Base-by-base conservation (phyloP, 1,140 invertebrate genomes). In the Tetragonula clypearis region DNA sequence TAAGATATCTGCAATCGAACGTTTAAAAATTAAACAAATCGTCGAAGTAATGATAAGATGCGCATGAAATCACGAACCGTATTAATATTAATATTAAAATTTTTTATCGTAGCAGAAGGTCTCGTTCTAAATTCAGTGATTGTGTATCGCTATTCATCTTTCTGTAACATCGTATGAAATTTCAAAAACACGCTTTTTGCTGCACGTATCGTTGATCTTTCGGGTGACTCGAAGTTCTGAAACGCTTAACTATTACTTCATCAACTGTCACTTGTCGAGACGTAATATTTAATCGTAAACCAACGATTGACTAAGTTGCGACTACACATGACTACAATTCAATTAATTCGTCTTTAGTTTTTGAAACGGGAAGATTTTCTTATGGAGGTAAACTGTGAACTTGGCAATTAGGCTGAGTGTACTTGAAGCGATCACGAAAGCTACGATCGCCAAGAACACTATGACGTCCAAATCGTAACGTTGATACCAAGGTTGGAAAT, bases 401-500 rank as follows among this genome's bases (percentile, higher is more conserved):
- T 21, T 69, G 14, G 12, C 8, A 15, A 56, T 49, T 30, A 71
- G 0, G 19, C 2, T 1, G 0, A 62, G 0, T 0, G 8, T 2
- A 2, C 0, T 66, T 6, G 19, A 19, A 79, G 35, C 9, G 8
- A 80, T 35, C 53, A 87, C 14, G 74, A 88, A 89, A 53, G 69
- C 14, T 1, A 56, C 4, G 60, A 89, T 71, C 1, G 89, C 79
- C 11, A 92, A 72, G 14, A 88, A 78, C 14, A 86, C 90, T 49
- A 93, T 86, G 0, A 94, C 82, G 14, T 95, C 94, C 72, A 92
- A 86, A 15, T 93, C 89, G 19, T 90, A 85, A 76, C 86, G 87
- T n/a, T 90, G 81, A 17, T 92, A 94, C 94, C 93, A 95, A 56
- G 92, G 90, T 49, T 95, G 91, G 81, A 94, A 85, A 35, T 85